Percentiles rank a stretch among this genome's conserved stretches.
These are phyloP conservation scores for Numida meleagris DNA, from an alignment of 2,113 vertebrate species.

Conservation along the genomic window DNA sequence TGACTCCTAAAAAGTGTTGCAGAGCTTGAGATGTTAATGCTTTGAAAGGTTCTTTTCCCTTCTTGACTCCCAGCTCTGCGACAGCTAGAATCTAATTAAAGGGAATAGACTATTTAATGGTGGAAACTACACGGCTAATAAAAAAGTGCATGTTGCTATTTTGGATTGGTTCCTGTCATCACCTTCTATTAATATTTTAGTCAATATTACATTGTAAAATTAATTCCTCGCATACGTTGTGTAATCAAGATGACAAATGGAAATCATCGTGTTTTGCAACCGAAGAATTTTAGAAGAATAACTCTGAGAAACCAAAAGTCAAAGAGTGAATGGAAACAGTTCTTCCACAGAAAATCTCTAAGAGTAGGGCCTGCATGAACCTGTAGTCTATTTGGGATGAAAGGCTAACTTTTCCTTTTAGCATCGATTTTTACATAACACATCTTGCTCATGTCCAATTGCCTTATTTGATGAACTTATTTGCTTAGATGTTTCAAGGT, in stretches of 20 bases:
- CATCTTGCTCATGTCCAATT: background rate
- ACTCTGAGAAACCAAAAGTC: background rate
- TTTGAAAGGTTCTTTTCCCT: background rate
- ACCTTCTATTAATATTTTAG: constrained; percentile 2
- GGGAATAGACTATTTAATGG: constrained; percentile 4
- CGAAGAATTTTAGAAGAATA: background rate
- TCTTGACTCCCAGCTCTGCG: background rate
- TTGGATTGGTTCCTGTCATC: constrained; percentile 5
- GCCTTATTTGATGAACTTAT: background rate
- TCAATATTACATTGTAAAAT: constrained; percentile 7
- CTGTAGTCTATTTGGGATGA: background rate
- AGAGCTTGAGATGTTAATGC: constrained; percentile 8
- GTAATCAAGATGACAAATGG: background rate
- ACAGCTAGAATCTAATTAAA: constrained; percentile 48
- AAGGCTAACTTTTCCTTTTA: background rate
- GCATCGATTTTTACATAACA: background rate
- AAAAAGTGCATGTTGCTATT: constrained; percentile 18
- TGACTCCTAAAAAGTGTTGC: constrained; percentile 24
- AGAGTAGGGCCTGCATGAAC: background rate
- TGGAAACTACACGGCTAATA: background rate
- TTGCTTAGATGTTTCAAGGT: constrained; percentile 15
- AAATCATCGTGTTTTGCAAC: constrained; percentile 14
- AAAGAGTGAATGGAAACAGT: background rate
- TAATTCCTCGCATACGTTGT: background rate
- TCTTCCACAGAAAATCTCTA: background rate